These are phyloP conservation scores for Hedya salicella DNA, from an alignment of 2,888 invertebrate species.

Conservation along the genomic window DNA sequence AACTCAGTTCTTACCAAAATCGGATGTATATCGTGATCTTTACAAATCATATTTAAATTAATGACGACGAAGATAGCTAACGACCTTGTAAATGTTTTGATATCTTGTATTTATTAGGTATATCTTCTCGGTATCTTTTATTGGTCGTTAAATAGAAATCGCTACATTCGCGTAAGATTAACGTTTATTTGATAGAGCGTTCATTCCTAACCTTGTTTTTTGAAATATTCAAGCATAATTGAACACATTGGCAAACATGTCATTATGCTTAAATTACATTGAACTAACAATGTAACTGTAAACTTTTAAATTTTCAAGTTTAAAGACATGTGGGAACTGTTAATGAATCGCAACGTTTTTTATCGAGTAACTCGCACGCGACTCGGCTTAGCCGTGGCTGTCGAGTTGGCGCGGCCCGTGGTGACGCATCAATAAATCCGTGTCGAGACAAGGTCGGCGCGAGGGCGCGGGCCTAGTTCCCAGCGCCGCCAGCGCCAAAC, in stretches of 20 bases:
- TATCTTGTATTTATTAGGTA: not conserved
- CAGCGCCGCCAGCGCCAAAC: conserved; percentile 61
- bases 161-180: too few relatives aligned
- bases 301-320: too few relatives aligned
- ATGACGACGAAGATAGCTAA: not conserved
- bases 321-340: not conserved
- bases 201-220: too few relatives aligned
- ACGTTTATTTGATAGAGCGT: too few relatives aligned
- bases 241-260: too few relatives aligned
- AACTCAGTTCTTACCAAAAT: not conserved
- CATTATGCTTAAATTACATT: too few relatives aligned
- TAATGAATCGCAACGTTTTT: conserved; percentile 5
- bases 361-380: conserved; percentile 53
- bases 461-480: conserved; percentile 77
- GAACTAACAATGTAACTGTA: too few relatives aligned
- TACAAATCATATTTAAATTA: not conserved
- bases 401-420: conserved; percentile 56
- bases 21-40: not conserved
- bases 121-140: not conserved
- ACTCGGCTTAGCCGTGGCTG: conserved; percentile 48
- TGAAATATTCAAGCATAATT: too few relatives aligned
- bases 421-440: conserved; percentile 82
- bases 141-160: too few relatives aligned
- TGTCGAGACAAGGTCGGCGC: conserved; percentile 81
- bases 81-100: not conserved